A percentile compares a stretch with the other conserved stretches of the same genome.
Evolutionary conservation across 2,797 vertebrate species (phyloP).

Genomic region (Lagocephalus sceleratus): DNA sequence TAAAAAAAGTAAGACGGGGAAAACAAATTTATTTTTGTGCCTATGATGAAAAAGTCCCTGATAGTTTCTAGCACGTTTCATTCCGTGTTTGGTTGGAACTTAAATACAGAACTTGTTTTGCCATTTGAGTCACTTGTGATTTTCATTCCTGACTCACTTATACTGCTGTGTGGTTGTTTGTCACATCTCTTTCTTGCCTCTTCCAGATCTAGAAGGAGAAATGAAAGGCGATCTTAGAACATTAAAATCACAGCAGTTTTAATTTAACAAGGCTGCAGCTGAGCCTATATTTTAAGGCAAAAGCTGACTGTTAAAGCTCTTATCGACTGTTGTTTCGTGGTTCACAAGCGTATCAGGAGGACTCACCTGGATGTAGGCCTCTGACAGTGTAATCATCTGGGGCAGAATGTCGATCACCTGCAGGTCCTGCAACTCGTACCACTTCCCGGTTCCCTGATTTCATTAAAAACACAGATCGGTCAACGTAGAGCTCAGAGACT

Average conservation of each 20-base stretch:
- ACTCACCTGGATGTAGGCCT: slow-evolving; percentile 94
- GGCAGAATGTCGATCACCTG: slow-evolving; percentile 96
- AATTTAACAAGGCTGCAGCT: background rate
- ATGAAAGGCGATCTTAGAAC: background rate
- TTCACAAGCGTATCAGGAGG: background rate
- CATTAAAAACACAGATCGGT: slow-evolving; percentile 1
- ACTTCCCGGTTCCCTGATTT: slow-evolving; percentile 91
- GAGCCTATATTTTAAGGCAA: background rate
- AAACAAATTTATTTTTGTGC: slow-evolving; percentile 19
- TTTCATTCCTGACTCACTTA: slow-evolving; percentile 52
- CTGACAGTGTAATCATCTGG: slow-evolving; percentile 97
- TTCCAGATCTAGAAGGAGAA: slow-evolving; percentile 87
- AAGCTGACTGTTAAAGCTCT: background rate
- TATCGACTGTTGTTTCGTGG: background rate
- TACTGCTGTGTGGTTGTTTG: slow-evolving; percentile 82
- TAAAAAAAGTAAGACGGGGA: slow-evolving; percentile 45
- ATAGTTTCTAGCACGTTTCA: slow-evolving; percentile 2
- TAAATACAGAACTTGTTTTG: too few species aligned
- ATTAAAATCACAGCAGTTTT: background rate
- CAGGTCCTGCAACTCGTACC: slow-evolving; percentile 97
- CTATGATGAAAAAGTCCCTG: slow-evolving; percentile 9
- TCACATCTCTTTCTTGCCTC: slow-evolving; percentile 78
- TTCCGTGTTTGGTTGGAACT: background rate
- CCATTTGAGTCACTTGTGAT: background rate
- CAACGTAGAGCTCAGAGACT: background rate